These are phyloP conservation scores for Ceratina calcarata DNA, from an alignment of 1,140 invertebrate species.

Conservation along the genomic window DNA sequence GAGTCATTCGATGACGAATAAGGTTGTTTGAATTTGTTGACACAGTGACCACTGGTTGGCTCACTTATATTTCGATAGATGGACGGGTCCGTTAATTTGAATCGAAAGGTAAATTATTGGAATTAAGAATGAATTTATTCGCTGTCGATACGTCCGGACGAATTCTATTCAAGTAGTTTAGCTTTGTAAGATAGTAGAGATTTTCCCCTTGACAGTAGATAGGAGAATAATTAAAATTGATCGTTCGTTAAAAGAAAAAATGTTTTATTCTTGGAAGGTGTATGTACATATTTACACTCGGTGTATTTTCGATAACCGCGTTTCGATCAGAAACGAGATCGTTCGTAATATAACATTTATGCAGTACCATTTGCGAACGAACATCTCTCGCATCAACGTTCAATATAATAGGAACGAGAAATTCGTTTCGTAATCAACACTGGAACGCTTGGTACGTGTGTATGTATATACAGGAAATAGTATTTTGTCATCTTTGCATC, in stretches of 20 bases:
- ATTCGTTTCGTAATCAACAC: neutral
- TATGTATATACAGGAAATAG: neutral
- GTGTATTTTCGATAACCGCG: too few relatives aligned
- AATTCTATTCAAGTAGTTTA: too few relatives aligned
- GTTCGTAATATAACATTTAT: neutral
- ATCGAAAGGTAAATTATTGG: neutral
- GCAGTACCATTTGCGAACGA: neutral
- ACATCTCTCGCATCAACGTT: neutral
- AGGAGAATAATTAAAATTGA: neutral
- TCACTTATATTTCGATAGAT: neutral
- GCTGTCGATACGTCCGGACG: neutral
- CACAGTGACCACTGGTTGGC: neutral
- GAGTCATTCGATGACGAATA: neutral
- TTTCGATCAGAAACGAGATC: too few relatives aligned
- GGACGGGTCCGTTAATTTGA: neutral
- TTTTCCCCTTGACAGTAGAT: neutral
- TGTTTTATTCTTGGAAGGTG: neutral
- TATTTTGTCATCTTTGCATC: neutral
- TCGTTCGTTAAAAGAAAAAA: neutral
- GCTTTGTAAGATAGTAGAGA: too few relatives aligned
- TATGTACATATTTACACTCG: constrained; percentile 42
- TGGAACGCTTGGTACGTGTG: too few relatives aligned
- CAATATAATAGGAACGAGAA: neutral
- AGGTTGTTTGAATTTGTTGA: neutral
- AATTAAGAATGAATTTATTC: neutral